These are phyloP conservation scores for Calliphora vicina DNA, from an alignment of 1,140 invertebrate genomes.

Conservation along the genomic window DNA sequence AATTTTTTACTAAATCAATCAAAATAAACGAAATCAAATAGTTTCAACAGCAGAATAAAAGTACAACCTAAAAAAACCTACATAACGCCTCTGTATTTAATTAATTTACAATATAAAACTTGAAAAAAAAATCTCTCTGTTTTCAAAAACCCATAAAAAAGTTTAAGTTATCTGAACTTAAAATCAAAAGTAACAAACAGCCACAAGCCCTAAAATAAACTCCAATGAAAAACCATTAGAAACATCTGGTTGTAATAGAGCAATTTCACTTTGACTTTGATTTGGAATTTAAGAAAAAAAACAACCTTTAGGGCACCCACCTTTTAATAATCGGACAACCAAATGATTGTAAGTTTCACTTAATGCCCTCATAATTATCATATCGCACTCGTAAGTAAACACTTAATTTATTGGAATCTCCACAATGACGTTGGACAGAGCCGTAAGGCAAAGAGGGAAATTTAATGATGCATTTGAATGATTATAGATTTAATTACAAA, in stretches of 20 bases:
- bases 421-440: neutral
- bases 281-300: neutral
- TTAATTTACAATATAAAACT: neutral
- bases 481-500: too few relatives aligned
- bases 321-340: constrained; percentile 4
- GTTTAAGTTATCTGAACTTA: neutral
- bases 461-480: too few relatives aligned
- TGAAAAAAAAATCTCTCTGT: neutral
- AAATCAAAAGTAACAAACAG: neutral
- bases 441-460: too few relatives aligned
- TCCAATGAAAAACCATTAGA: neutral
- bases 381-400: neutral
- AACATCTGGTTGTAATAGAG: neutral
- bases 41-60: neutral
- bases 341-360: constrained; percentile 1
- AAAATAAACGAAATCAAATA: neutral
- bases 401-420: constrained; percentile 6
- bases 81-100: constrained; percentile 27
- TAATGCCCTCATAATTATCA: constrained; percentile 16
- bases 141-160: neutral
- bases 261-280: neutral
- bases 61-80: neutral
- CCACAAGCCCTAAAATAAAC: neutral
- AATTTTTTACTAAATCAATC: constrained; percentile 12
- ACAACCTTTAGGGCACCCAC: constrained; percentile 28